Evolutionary conservation across 92 coral and sea anemone species (phyloP).

Genomic region (Phenganax stokvisi): DNA sequence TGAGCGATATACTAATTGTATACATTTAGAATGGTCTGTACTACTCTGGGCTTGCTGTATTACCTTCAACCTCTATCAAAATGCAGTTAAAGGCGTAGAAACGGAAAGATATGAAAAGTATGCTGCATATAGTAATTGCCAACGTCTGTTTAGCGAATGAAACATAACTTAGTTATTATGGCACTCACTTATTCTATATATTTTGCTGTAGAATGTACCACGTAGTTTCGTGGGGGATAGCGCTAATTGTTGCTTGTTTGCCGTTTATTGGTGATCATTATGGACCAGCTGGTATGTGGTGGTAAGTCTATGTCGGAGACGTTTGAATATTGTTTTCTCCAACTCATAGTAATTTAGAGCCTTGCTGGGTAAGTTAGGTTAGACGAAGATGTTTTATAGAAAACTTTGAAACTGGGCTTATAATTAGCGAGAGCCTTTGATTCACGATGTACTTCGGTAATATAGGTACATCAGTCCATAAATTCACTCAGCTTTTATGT

Average conservation of each 20-base stretch:
- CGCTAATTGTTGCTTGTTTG: slow-evolving; percentile 65
- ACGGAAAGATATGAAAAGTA: slow-evolving; percentile 91
- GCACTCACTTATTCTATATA: neutral
- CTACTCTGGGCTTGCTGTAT: slow-evolving; percentile 91
- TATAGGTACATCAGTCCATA: no score
- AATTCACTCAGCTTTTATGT: no score
- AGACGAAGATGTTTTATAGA: no score
- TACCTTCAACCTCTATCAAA: slow-evolving; percentile 89
- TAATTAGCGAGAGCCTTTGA: no score
- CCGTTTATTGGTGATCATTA: slow-evolving; percentile 80
- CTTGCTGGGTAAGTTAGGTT: no score
- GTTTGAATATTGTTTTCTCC: neutral
- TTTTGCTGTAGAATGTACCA: slow-evolving; percentile 62
- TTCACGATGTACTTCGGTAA: no score
- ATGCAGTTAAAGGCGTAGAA: slow-evolving; percentile 69
- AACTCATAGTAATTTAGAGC: no score
- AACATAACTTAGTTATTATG: no score
- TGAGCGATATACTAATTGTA: neutral
- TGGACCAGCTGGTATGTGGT: slow-evolving; percentile 99
- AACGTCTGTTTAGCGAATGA: neutral
- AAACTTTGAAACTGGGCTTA: no score
- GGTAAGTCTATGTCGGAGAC: slow-evolving; percentile 53
- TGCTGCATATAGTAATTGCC: slow-evolving; percentile 28
- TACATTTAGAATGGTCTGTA: slow-evolving; percentile 62
- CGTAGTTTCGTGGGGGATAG: slow-evolving; percentile 84